Conservation (phyloP, 2,113 vertebrate genomes). For the Paradoxurus hermaphroditus region DNA sequence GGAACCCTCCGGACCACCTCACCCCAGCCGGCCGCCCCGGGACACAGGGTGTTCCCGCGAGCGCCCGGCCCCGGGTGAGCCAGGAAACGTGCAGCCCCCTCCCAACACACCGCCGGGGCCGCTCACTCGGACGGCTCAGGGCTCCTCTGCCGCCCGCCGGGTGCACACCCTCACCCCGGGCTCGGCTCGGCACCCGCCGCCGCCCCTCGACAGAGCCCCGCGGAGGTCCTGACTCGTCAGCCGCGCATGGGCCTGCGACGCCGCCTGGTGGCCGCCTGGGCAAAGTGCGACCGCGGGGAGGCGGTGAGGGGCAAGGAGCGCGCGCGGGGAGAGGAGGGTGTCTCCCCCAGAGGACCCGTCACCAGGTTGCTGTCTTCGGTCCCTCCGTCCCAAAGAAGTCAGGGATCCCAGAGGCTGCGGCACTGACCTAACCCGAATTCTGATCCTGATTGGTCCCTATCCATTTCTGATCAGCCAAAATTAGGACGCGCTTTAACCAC, state of each 20-base stretch:
- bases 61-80: rapidly evolving
- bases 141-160: too few relatives aligned
- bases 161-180: background rate
- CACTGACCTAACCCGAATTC: background rate
- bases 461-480: background rate
- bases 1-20: too few relatives aligned
- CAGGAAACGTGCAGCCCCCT: background rate
- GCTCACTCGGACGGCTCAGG: rapidly evolving
- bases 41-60: background rate
- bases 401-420: background rate
- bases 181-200: background rate
- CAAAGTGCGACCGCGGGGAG: background rate
- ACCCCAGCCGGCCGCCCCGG: background rate
- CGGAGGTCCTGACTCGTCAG: background rate
- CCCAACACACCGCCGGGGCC: background rate
- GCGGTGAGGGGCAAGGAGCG: constrained; percentile 37
- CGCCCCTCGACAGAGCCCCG: too few relatives aligned
- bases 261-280: background rate
- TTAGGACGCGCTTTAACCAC: rapidly evolving
- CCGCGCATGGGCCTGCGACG: background rate
- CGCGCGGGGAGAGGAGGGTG: background rate
- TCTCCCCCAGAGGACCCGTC: background rate
- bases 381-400: background rate
- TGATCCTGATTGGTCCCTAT: background rate
- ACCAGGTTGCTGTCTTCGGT: background rate